These are phyloP conservation scores for Brachyptera putata DNA, from an alignment of 2,888 invertebrate genomes.

Conservation along the genomic window DNA sequence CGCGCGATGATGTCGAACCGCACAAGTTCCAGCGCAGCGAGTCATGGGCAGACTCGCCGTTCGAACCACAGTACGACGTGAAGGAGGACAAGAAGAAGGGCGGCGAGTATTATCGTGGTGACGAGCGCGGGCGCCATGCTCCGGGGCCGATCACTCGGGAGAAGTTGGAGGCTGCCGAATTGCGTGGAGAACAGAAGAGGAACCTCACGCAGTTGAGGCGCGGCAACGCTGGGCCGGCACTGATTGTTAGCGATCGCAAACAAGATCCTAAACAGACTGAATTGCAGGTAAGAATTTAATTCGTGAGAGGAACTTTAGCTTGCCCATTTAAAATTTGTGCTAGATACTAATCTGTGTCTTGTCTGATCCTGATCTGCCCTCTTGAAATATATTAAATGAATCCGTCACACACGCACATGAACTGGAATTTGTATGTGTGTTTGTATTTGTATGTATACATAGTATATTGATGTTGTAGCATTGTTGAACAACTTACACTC, in stretches of 20 bases:
- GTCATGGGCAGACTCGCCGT: constrained; percentile 51
- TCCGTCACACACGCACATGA: too few relatives aligned
- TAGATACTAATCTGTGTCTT: not conserved
- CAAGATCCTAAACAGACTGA: constrained; percentile 7
- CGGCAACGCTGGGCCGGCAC: constrained; percentile 28
- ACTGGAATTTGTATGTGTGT: too few relatives aligned
- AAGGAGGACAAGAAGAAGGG: constrained; percentile 42
- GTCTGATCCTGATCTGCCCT: too few relatives aligned
- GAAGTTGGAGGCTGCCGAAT: constrained; percentile 55
- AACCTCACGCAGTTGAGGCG: constrained; percentile 52
- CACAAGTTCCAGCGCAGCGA: constrained; percentile 35
- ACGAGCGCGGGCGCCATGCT: constrained; percentile 41
- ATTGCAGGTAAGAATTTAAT: constrained; percentile 5
- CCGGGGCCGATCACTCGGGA: constrained; percentile 59
- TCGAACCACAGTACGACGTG: constrained; percentile 40
- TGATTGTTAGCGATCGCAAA: constrained; percentile 3
- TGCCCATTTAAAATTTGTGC: not conserved
- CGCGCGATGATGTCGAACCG: constrained; percentile 40
- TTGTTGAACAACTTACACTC: too few relatives aligned
- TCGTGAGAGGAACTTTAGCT: too few relatives aligned
- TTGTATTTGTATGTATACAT: too few relatives aligned
- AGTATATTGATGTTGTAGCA: too few relatives aligned
- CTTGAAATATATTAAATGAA: too few relatives aligned
- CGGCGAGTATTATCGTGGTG: constrained; percentile 25
- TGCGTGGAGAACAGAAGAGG: constrained; percentile 46